phyloP scores from a whole-genome alignment of 2,888 invertebrate genomes.

The Bombylius discolor region DNA sequence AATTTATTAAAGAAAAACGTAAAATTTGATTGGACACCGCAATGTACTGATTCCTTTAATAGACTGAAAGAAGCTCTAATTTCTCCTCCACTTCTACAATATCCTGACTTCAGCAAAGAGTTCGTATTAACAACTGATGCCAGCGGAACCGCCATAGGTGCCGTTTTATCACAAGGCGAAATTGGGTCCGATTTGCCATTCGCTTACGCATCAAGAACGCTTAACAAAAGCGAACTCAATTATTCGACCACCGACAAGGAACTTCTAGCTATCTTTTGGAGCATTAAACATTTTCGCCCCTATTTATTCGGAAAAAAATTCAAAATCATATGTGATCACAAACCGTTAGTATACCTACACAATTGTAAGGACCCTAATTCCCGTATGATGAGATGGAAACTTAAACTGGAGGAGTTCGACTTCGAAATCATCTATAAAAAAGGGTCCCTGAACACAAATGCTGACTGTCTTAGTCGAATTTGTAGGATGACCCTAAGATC shows the following conservation, averaged over 20 bases:
- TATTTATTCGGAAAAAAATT: background rate
- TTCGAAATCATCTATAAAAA: no score
- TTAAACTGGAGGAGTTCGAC: no score
- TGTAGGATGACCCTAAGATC: no score
- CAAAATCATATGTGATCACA: no score
- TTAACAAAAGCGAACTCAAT: slow-evolving; percentile 16
- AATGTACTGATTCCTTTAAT: slow-evolving; percentile 1
- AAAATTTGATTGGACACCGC: slow-evolving; percentile 2
- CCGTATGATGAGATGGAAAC: no score
- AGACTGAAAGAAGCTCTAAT: slow-evolving; percentile 1
- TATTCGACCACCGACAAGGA: slow-evolving; percentile 19
- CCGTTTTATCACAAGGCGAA: slow-evolving; percentile 17
- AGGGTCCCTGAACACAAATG: no score
- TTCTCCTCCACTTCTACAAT: slow-evolving; percentile 23
- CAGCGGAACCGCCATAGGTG: slow-evolving; percentile 15
- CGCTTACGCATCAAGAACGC: slow-evolving; percentile 18
- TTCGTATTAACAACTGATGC: slow-evolving; percentile 22
- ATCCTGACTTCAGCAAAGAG: slow-evolving; percentile 22
- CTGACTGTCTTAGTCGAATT: no score
- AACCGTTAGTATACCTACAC: no score
- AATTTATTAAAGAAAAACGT: slow-evolving; percentile 1
- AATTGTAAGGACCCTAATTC: no score
- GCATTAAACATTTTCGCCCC: background rate
- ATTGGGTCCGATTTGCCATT: slow-evolving; percentile 13
- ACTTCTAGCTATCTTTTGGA: slow-evolving; percentile 5